Base-by-base conservation (phyloP, 2,888 invertebrate species). In the Anthrax anthrax region DNA sequence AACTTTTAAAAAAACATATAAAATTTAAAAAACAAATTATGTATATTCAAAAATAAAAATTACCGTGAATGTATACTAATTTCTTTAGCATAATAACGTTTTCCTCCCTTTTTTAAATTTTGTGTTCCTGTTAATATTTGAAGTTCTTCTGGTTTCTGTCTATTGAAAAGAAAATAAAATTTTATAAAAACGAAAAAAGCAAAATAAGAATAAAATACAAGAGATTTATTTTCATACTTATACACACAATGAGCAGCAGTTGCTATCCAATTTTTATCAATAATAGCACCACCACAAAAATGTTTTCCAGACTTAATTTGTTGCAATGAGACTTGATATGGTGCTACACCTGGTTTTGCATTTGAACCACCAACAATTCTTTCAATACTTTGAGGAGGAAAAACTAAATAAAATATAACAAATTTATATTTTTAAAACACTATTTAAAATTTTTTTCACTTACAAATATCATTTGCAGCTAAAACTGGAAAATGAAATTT, bases 241-340 rank as follows among this genome's bases (percentile, higher is more conserved):
- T 54, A 55, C 13, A 67, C 43, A 51, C 66, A 67, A 40, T 63
- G 67, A 8, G 62, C 66, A 1, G 67, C 64, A 0, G 68, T 67
- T 8, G 63, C 5, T 3, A 67, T 54, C 44, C 54, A 64, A n/a
- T 55, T 55, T 43, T 61, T 52, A n/a, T 49, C 48, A 13, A 67
- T 59, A 10, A 67, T 65, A 3, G 51, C 57, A 2, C 66, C 68
- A 5, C 64, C 61, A 38, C 67, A 67, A 41, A 61, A 58, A 50
- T 67, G 68, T 46, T 61, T 64, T 17, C 64, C 61, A 0, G 32
- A 16, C 12, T 9, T 12, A 12, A 32, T 1, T 2, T n/a, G 61
- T 48, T 67, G 67, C 14, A 67, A 14, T 2, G 66, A 64, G 3
- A 67, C 62, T 47, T 63, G 64, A 49, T 60, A 67, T 2, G 67